phyloP scores from a whole-genome alignment of 2,888 invertebrate genomes.

The Acrobasis consociella region DNA sequence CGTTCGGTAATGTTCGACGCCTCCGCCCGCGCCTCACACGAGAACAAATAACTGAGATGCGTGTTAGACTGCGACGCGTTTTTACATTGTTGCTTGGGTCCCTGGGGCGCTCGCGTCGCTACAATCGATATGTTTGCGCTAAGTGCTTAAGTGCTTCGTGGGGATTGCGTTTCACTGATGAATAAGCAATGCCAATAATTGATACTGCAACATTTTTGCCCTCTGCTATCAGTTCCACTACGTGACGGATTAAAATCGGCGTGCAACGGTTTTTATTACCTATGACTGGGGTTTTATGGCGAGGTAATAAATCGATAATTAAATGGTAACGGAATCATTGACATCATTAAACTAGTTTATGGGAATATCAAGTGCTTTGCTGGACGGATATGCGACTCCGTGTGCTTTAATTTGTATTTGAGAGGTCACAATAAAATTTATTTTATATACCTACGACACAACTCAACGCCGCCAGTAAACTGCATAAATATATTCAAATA shows the following conservation, averaged over 20 bases:
- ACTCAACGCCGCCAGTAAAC: too few relatives aligned
- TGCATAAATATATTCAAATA: too few relatives aligned
- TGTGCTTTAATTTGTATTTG: constrained; percentile 8
- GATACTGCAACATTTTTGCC: constrained; percentile 37
- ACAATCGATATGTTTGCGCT: constrained; percentile 79
- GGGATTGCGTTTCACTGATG: constrained; percentile 73
- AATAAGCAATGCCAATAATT: constrained; percentile 69
- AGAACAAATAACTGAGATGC: constrained; percentile 71
- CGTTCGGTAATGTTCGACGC: constrained; percentile 49
- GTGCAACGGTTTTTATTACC: constrained; percentile 25
- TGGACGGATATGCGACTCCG: neutral
- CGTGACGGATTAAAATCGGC: constrained; percentile 12
- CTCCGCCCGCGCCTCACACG: constrained; percentile 53
- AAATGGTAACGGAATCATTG: constrained; percentile 17
- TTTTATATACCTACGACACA: too few relatives aligned
- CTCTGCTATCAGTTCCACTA: constrained; percentile 19
- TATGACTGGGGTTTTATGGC: constrained; percentile 16
- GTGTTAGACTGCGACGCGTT: constrained; percentile 65
- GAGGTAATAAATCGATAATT: constrained; percentile 14
- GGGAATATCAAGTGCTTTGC: neutral
- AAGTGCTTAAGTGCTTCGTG: constrained; percentile 80
- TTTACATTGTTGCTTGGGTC: constrained; percentile 73
- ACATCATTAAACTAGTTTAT: constrained; percentile 9
- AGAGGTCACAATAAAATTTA: neutral
- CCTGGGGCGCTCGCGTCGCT: constrained; percentile 66